Evolutionary conservation across 92 coral and sea anemone species (phyloP).

Genomic region (Umimayanthus kanabou): DNA sequence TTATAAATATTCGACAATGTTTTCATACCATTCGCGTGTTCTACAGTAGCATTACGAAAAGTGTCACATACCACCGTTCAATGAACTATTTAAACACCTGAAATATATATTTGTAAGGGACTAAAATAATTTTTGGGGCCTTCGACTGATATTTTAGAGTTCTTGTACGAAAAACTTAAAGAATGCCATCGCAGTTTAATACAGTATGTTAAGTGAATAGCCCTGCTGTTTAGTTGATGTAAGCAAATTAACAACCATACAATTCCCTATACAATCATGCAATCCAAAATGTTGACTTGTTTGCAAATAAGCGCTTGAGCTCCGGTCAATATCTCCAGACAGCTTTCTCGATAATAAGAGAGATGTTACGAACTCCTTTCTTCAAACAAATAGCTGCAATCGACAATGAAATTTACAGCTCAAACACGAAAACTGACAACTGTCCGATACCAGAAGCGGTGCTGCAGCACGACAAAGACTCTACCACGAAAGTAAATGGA

Average conservation of each 20-base stretch:
- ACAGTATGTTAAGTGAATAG: slow-evolving; percentile 1
- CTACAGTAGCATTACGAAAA: not conserved
- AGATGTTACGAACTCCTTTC: not conserved
- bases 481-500: not conserved
- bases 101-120: not conserved
- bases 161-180: not conserved
- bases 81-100: not conserved
- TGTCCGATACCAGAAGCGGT: not conserved
- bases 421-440: slow-evolving; percentile 5
- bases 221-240: slow-evolving; percentile 40
- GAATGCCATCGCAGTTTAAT: slow-evolving; percentile 8
- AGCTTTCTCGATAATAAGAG: not conserved
- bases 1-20: slow-evolving; percentile 26
- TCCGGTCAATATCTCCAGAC: not conserved
- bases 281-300: slow-evolving; percentile 22
- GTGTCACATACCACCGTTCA: not conserved
- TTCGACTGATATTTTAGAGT: not conserved
- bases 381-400: not conserved
- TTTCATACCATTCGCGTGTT: slow-evolving; percentile 44
- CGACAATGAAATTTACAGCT: not conserved
- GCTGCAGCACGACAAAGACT: not conserved
- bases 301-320: slow-evolving; percentile 20
- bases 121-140: not conserved
- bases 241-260: slow-evolving; percentile 30
- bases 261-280: slow-evolving; percentile 13